A percentile compares a stretch with the other conserved stretches of the same genome.
Conservation (phyloP, 92 coral and sea anemone species). For the Anthopleura xanthogrammica region DNA sequence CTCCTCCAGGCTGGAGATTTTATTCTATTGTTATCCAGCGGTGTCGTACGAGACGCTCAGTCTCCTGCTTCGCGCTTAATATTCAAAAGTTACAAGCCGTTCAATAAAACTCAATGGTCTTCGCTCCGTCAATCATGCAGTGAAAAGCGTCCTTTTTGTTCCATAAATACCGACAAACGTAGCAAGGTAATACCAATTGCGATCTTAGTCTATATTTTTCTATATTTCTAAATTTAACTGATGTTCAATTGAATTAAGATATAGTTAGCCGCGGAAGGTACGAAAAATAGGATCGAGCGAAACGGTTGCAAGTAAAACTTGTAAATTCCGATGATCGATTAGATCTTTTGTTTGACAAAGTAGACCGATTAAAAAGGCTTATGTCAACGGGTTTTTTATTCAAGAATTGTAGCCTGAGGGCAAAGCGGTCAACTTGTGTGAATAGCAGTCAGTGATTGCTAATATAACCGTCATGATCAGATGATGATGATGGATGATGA, state of each 20-base stretch:
- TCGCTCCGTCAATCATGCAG: background rate
- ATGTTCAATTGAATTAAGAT: too few species aligned
- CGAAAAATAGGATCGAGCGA: background rate
- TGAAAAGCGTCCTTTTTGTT: background rate
- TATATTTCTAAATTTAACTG: background rate
- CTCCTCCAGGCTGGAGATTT: too few species aligned
- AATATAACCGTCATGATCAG: background rate
- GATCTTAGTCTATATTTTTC: background rate
- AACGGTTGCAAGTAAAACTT: too few species aligned
- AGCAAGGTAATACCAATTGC: too few species aligned
- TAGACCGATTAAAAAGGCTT: background rate
- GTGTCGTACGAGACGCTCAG: too few species aligned
- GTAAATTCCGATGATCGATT: background rate
- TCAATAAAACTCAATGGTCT: background rate
- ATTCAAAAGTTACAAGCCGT: too few species aligned
- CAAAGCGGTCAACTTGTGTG: background rate
- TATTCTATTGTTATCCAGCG: too few species aligned
- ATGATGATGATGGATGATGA: constrained; percentile 12
- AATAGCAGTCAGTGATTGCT: background rate
- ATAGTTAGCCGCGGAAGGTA: background rate
- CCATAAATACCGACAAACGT: background rate
- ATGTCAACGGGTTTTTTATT: background rate
- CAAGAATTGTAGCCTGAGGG: background rate
- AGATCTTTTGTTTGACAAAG: background rate
- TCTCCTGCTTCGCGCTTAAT: too few species aligned